A percentile compares a stretch with the other conserved stretches of the same genome.
These are phyloP conservation scores for Chymomyza costata DNA, from an alignment of 1,140 invertebrate species.

Conservation along the genomic window DNA sequence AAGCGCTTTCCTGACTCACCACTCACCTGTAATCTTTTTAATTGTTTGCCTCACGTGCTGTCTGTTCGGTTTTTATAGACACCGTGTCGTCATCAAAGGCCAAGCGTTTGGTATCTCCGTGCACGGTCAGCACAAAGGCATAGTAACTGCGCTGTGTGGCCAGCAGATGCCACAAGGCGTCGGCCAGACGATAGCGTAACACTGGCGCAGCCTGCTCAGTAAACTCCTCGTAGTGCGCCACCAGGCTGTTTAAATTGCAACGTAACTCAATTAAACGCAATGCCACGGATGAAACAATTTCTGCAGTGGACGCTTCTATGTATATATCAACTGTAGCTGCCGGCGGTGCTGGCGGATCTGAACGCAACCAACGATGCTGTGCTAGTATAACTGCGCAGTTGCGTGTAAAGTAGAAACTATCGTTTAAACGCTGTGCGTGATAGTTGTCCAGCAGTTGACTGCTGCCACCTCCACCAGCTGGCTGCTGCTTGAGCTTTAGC, in stretches of 20 bases:
- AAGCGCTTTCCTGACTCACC: too few relatives aligned
- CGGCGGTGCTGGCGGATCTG: conserved; percentile 7
- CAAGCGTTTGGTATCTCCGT: conserved; percentile 52
- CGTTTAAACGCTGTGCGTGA: conserved; percentile 66
- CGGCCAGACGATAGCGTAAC: conserved; percentile 35
- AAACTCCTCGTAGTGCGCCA: conserved; percentile 61
- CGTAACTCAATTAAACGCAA: conserved; percentile 62
- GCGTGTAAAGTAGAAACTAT: conserved; percentile 64
- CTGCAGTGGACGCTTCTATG: conserved; percentile 12
- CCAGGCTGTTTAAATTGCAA: conserved; percentile 53
- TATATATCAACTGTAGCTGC: conserved; percentile 7
- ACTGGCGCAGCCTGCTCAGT: neutral
- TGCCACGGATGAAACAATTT: conserved; percentile 37
- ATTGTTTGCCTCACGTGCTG: too few relatives aligned
- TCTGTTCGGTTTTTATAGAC: too few relatives aligned
- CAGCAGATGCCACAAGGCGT: conserved; percentile 38
- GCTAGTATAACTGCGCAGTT: conserved; percentile 67
- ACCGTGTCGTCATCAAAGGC: conserved; percentile 29
- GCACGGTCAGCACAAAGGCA: conserved; percentile 48
- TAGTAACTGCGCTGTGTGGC: conserved; percentile 47
- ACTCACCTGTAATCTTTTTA: too few relatives aligned
- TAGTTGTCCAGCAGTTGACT: conserved; percentile 76
- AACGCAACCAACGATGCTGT: conserved; percentile 59
- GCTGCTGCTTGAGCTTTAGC: conserved; percentile 64
- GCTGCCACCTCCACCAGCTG: neutral